A percentile compares a stretch with the other conserved stretches of the same genome.
Evolutionary conservation across 1,140 invertebrate genomes (phyloP).

Genomic region (Lordiphosa collinella): DNA sequence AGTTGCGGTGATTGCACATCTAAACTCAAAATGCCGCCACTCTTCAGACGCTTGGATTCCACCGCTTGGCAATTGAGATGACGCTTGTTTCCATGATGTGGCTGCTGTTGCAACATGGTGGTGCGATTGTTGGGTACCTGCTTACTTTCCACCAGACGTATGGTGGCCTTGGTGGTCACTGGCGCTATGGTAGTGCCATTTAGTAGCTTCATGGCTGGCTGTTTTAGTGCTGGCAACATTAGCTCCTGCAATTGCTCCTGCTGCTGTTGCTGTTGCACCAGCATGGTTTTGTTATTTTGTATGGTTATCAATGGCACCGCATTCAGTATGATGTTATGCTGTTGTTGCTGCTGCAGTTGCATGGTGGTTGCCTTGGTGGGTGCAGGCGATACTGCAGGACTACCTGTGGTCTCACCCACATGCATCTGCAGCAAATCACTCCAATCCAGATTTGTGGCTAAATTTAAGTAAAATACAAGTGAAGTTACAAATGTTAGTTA

Average conservation of each 20-base stretch:
- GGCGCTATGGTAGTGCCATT: constrained; percentile 41
- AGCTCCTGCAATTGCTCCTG: constrained; percentile 48
- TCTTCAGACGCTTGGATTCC: constrained; percentile 70
- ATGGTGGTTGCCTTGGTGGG: constrained; percentile 48
- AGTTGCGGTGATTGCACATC: constrained; percentile 61
- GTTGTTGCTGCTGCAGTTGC: constrained; percentile 58
- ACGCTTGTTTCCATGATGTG: constrained; percentile 63
- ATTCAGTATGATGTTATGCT: constrained; percentile 70
- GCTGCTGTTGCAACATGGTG: constrained; percentile 44
- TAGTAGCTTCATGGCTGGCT: constrained; percentile 52
- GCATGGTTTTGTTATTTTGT: constrained; percentile 59
- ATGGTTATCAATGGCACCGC: constrained; percentile 77
- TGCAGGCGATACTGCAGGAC: constrained; percentile 54
- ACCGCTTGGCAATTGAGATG: constrained; percentile 49
- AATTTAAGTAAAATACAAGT: constrained; percentile 6
- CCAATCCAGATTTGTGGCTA: constrained; percentile 74
- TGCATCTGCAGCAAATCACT: constrained; percentile 76
- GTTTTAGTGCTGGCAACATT: constrained; percentile 30
- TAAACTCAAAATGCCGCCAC: constrained; percentile 32
- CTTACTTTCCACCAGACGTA: constrained; percentile 59
- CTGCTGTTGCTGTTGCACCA: constrained; percentile 38
- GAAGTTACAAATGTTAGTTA: constrained; percentile 1
- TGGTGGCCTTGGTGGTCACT: constrained; percentile 53
- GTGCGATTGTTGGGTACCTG: constrained; percentile 14
- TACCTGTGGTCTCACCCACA: constrained; percentile 44